Evolutionary conservation across 2,113 vertebrate species (phyloP).

Genomic region (Nanorana parkeri): DNA sequence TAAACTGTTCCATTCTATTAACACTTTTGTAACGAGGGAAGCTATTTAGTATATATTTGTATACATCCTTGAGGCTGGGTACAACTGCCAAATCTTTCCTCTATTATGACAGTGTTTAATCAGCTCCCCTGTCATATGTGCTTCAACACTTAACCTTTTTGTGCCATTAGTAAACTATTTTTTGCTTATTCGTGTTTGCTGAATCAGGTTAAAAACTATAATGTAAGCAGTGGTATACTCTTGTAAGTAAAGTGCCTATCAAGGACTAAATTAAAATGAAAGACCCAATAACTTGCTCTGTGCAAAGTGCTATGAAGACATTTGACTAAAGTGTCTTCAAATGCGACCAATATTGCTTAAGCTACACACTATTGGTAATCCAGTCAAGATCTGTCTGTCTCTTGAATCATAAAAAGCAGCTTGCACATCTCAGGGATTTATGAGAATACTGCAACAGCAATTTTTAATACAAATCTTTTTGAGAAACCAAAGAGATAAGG

Average conservation of each 20-base stretch:
- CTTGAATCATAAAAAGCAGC: no score
- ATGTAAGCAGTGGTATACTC: slow-evolving; percentile 9
- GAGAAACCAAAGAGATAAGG: no score
- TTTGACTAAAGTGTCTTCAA: background rate
- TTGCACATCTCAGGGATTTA: no score
- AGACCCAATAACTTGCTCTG: background rate
- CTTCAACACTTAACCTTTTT: slow-evolving; percentile 40
- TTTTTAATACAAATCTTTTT: no score
- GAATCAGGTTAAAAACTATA: slow-evolving; percentile 31
- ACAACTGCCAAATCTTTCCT: slow-evolving; percentile 13
- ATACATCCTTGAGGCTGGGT: background rate
- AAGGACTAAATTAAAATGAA: background rate
- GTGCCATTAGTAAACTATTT: slow-evolving; percentile 37
- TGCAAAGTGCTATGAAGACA: background rate
- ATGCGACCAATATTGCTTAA: background rate
- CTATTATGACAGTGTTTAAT: slow-evolving; percentile 40
- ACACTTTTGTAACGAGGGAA: background rate
- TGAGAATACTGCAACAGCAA: no score
- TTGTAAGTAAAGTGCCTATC: slow-evolving; percentile 11
- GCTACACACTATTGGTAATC: background rate
- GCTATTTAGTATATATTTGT: background rate
- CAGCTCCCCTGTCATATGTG: slow-evolving; percentile 41
- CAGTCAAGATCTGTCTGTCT: background rate
- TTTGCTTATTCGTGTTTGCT: slow-evolving; percentile 45
- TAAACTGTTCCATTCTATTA: no score